Evolutionary conservation across 2,113 vertebrate species (phyloP).

Genomic region (Circaetus cinerascens): DNA sequence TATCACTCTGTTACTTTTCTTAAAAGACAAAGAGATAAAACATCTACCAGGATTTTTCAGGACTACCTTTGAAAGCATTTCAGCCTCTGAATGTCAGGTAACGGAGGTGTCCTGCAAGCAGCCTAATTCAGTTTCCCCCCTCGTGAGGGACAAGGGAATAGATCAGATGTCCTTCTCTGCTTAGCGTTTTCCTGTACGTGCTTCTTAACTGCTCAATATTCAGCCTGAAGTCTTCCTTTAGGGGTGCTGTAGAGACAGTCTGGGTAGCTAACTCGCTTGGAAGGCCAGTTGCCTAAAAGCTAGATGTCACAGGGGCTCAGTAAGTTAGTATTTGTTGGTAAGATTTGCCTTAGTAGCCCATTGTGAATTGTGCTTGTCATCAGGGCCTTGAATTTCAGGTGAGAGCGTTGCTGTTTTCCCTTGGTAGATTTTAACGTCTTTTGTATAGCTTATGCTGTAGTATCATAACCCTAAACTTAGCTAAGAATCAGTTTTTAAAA

Average conservation of each 20-base stretch:
- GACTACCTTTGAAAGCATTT: background rate
- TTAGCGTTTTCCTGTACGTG: background rate
- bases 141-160: background rate
- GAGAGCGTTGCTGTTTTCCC: background rate
- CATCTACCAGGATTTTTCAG: background rate
- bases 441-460: background rate
- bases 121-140: background rate
- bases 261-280: background rate
- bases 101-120: background rate
- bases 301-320: background rate
- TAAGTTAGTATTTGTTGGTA: background rate
- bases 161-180: background rate
- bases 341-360: background rate
- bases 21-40: background rate
- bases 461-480: background rate
- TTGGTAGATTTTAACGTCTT: background rate
- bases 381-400: background rate
- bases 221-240: background rate
- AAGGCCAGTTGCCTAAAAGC: background rate
- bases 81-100: background rate
- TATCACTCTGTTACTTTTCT: background rate
- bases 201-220: background rate
- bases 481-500: background rate
- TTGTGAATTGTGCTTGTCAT: background rate
- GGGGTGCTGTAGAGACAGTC: background rate